Conservation (phyloP, 2,797 vertebrate species). For the Linurgus olivaceus region DNA sequence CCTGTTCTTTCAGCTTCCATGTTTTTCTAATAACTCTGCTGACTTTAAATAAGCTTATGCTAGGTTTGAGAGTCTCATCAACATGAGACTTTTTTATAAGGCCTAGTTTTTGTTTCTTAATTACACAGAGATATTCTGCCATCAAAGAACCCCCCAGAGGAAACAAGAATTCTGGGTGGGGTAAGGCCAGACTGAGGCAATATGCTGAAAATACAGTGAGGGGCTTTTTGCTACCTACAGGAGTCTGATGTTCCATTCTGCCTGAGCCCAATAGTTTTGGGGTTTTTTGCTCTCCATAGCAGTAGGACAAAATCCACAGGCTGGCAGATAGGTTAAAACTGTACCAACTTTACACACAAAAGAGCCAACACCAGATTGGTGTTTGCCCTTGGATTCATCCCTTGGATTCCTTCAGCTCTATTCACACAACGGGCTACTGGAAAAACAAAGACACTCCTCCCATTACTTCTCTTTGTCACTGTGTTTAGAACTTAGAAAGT, state of each 20-base stretch:
- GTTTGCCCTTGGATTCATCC: not conserved
- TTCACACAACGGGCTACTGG: not conserved
- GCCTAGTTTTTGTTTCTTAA: slow-evolving; percentile 20
- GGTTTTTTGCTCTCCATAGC: not conserved
- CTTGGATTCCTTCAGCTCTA: not conserved
- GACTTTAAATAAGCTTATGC: not conserved
- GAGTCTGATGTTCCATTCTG: not conserved
- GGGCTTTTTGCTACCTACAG: not conserved
- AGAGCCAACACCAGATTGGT: not conserved
- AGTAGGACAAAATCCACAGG: not conserved
- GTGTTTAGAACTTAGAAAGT: not conserved
- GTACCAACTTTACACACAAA: not conserved
- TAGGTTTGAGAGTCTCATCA: not conserved
- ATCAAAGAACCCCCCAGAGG: not conserved
- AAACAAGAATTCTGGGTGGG: not conserved
- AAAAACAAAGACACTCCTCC: not conserved
- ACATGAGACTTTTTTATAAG: not conserved
- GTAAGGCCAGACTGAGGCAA: not conserved
- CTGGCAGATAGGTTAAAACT: not conserved
- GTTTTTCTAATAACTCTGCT: not conserved
- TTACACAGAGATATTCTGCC: not conserved
- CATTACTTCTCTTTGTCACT: not conserved
- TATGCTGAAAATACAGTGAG: not conserved
- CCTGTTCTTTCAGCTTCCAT: not conserved
- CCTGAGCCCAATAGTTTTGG: not conserved